Percentiles rank a stretch among this genome's conserved stretches.
Conservation (phyloP, 2,113 vertebrate genomes). For the Gymnogyps californianus region DNA sequence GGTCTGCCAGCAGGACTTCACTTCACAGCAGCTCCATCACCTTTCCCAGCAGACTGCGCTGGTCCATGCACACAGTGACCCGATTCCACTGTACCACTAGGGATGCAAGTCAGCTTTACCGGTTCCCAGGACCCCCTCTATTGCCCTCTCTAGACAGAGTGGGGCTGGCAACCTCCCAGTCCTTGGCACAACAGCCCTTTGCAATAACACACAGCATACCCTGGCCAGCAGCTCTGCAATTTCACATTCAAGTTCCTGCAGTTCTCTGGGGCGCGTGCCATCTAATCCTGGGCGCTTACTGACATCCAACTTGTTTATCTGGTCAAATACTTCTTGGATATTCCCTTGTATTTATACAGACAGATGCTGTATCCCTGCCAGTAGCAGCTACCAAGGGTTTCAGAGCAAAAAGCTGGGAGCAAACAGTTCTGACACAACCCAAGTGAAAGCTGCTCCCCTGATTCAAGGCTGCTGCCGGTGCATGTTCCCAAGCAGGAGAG, state of each 20-base stretch:
- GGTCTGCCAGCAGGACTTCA: background rate
- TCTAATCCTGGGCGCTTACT: background rate
- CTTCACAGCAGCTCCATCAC: background rate
- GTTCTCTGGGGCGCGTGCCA: background rate
- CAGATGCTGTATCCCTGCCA: background rate
- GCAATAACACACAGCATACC: background rate
- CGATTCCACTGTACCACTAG: background rate
- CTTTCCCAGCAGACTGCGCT: background rate
- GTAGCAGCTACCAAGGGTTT: background rate
- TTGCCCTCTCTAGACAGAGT: background rate
- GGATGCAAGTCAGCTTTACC: background rate
- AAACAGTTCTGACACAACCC: background rate
- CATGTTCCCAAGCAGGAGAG: background rate
- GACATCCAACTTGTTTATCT: slow-evolving; percentile 17
- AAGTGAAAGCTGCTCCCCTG: background rate
- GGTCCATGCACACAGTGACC: background rate
- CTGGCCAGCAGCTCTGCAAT: background rate
- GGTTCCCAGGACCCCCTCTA: background rate
- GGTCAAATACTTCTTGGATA: background rate
- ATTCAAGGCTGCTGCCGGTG: background rate
- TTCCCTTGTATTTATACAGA: background rate
- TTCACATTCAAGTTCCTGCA: background rate
- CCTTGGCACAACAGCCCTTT: background rate
- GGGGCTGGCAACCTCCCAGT: background rate
- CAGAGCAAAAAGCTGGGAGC: background rate